Percentiles rank a stretch among this genome's conserved stretches.
Conservation (phyloP, 2,797 vertebrate species). For the Ispidina lecontei region DNA sequence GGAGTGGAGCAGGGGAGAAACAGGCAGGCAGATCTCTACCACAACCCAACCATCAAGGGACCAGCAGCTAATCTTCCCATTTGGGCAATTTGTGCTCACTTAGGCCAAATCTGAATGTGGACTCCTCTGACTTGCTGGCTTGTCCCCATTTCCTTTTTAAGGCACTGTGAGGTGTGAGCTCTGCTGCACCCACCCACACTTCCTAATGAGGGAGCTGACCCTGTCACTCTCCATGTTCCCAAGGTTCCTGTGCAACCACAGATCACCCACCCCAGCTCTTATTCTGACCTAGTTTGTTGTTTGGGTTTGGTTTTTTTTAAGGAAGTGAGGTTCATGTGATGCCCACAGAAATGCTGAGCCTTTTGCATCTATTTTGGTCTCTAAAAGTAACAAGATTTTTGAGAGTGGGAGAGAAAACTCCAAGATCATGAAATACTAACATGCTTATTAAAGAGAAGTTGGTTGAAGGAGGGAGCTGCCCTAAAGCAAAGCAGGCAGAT, state of each 20-base stretch:
- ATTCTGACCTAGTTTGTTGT: neutral
- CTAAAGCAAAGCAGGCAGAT: neutral
- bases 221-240: accelerated
- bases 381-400: neutral
- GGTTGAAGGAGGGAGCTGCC: neutral
- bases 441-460: too few relatives aligned
- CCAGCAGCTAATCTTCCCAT: neutral
- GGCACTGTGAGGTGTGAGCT: accelerated
- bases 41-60: neutral
- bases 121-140: accelerated
- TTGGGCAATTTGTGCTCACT: neutral
- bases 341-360: neutral
- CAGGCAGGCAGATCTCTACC: neutral
- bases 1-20: neutral
- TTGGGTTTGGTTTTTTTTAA: neutral
- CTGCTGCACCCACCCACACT: neutral
- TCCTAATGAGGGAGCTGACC: neutral
- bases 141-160: neutral
- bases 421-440: neutral
- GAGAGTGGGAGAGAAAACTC: neutral
- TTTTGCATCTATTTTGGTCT: neutral
- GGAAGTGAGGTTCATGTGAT: neutral
- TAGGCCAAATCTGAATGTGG: neutral
- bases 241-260: neutral
- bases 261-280: neutral